Percentiles rank a stretch among this genome's conserved stretches.
phyloP scores from a whole-genome alignment of 2,113 vertebrate genomes.

The Sander vitreus region DNA sequence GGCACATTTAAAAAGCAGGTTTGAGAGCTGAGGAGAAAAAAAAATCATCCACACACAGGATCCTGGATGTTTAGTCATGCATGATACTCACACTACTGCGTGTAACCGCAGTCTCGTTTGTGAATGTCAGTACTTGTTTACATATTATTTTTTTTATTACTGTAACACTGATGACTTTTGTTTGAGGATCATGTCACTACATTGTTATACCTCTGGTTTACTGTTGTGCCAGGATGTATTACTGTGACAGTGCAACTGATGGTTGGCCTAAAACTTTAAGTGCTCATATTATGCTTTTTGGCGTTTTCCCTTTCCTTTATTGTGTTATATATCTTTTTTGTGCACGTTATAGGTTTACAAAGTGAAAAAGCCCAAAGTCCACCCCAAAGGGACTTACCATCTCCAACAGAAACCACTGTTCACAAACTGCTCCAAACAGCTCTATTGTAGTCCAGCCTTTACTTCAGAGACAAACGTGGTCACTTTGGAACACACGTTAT shows the following conservation, averaged over 20 bases:
- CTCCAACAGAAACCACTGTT: too few species aligned
- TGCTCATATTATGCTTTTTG: too few species aligned
- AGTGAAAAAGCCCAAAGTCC: too few species aligned
- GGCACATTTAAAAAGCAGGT: conserved; percentile 10
- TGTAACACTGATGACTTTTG: background rate
- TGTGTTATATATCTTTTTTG: too few species aligned
- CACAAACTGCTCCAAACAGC: too few species aligned
- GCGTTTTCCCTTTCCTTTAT: too few species aligned
- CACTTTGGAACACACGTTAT: too few species aligned
- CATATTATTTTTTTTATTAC: background rate
- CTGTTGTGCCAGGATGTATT: background rate
- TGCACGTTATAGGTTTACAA: too few species aligned
- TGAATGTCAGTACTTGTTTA: background rate
- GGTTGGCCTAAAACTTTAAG: background rate
- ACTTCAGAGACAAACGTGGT: too few species aligned
- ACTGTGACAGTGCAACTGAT: background rate
- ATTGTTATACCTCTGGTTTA: background rate
- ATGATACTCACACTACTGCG: background rate
- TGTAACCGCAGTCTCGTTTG: background rate
- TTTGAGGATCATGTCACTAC: background rate
- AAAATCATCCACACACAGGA: background rate
- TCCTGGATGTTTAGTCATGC: background rate
- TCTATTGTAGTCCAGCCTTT: too few species aligned
- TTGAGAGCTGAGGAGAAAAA: background rate
- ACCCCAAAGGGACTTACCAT: too few species aligned